Conservation (phyloP, 1,140 invertebrate genomes). For the Anthonomus grandis region DNA sequence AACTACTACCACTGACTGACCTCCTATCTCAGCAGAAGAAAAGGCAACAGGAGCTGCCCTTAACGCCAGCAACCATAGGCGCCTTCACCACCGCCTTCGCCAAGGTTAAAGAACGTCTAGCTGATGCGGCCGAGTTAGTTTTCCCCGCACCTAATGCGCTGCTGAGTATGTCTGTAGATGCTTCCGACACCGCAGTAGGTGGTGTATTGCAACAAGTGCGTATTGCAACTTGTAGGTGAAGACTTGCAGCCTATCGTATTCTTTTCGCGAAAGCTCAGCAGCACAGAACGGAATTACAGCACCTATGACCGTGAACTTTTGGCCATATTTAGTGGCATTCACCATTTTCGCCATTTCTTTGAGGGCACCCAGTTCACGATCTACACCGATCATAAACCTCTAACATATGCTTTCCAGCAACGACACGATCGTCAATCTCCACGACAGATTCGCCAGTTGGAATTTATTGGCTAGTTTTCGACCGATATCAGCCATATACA, state of each 20-base stretch:
- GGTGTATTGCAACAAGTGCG: not conserved
- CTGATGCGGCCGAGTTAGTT: not conserved
- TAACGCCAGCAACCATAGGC: not conserved
- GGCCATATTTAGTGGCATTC: not conserved
- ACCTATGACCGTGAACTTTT: conserved; percentile 4
- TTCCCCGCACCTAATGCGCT: not conserved
- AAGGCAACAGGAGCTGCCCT: not conserved
- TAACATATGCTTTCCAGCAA: conserved; percentile 1
- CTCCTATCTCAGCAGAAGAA: not conserved
- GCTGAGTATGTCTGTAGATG: not conserved
- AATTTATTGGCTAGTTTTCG: conserved; percentile 45
- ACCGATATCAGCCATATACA: conserved; percentile 44
- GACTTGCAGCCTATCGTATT: conserved; percentile 1
- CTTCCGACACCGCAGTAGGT: conserved; percentile 3
- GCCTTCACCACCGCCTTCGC: not conserved
- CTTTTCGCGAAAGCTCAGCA: not conserved
- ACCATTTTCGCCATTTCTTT: conserved; percentile 5
- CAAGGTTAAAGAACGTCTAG: not conserved
- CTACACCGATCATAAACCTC: conserved; percentile 9
- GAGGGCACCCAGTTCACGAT: not conserved
- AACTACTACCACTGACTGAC: not conserved
- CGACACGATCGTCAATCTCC: conserved; percentile 19
- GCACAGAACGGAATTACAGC: conserved; percentile 1
- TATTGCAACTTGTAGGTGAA: not conserved
- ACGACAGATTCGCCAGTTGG: conserved; percentile 37